phyloP scores from a whole-genome alignment of 2,113 vertebrate species.

The Chloropsis cyanopogon region DNA sequence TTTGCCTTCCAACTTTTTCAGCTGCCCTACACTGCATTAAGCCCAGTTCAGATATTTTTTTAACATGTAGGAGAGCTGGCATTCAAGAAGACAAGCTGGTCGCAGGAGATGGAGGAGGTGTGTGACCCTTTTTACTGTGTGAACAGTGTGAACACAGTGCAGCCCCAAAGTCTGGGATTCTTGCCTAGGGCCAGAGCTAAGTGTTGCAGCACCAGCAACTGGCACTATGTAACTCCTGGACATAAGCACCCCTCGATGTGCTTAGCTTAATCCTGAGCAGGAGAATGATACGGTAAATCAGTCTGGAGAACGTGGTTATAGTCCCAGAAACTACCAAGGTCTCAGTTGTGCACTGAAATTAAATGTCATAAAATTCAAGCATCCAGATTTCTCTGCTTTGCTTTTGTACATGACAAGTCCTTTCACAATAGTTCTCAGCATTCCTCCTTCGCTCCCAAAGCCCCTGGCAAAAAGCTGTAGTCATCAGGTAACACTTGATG shows the following conservation, averaged over 20 bases:
- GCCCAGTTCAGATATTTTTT: background rate
- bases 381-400: background rate
- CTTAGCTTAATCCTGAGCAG: background rate
- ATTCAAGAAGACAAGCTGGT: background rate
- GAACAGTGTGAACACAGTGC: background rate
- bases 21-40: background rate
- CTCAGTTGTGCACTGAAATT: background rate
- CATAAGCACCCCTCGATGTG: background rate
- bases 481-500: background rate
- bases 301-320: background rate
- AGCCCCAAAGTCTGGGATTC: background rate
- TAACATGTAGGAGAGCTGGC: background rate
- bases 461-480: background rate
- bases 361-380: background rate
- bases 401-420: background rate
- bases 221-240: background rate
- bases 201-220: background rate
- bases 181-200: background rate
- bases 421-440: background rate
- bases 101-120: background rate
- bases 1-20: background rate
- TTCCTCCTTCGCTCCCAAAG: background rate
- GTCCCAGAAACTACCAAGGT: background rate
- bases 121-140: background rate
- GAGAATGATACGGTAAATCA: background rate